These are phyloP conservation scores for Schizopygopsis malacanthus DNA, from an alignment of 2,797 vertebrate genomes.

Conservation along the genomic window DNA sequence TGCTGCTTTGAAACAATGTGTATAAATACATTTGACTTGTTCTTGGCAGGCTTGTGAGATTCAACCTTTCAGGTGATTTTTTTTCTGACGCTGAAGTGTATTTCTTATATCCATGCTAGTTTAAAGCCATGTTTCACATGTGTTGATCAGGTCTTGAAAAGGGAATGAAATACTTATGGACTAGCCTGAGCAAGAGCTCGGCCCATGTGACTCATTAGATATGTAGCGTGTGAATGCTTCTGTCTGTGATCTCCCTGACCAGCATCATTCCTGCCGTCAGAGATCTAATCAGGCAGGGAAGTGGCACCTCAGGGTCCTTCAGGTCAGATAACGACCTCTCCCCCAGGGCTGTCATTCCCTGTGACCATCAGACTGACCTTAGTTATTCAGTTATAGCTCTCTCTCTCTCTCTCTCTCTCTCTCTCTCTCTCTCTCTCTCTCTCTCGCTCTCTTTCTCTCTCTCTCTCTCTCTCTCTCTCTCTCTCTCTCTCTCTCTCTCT, in stretches of 20 bases:
- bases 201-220: conserved; percentile 53
- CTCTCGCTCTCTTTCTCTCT: not conserved
- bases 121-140: not conserved
- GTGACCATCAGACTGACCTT: conserved; percentile 51
- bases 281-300: conserved; percentile 61
- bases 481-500: not conserved
- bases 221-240: conserved; percentile 27
- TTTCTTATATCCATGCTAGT: not conserved
- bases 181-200: conserved; percentile 22
- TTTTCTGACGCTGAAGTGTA: not conserved
- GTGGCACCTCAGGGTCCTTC: conserved; percentile 59
- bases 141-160: conserved; percentile 12
- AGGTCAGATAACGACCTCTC: conserved; percentile 59
- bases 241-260: conserved; percentile 48
- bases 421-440: not conserved
- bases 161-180: conserved; percentile 15
- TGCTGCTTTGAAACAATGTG: not conserved
- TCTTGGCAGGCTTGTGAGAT: conserved; percentile 15
- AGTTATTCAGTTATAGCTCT: conserved; percentile 3
- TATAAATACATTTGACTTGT: not conserved
- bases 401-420: not conserved
- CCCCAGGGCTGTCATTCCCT: conserved; percentile 47
- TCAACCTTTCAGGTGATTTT: not conserved
- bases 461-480: conserved; percentile 13
- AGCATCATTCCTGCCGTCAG: conserved; percentile 51